Base-by-base conservation (phyloP, 2,888 invertebrate species). In the Cryptocheilus praepositus region DNA sequence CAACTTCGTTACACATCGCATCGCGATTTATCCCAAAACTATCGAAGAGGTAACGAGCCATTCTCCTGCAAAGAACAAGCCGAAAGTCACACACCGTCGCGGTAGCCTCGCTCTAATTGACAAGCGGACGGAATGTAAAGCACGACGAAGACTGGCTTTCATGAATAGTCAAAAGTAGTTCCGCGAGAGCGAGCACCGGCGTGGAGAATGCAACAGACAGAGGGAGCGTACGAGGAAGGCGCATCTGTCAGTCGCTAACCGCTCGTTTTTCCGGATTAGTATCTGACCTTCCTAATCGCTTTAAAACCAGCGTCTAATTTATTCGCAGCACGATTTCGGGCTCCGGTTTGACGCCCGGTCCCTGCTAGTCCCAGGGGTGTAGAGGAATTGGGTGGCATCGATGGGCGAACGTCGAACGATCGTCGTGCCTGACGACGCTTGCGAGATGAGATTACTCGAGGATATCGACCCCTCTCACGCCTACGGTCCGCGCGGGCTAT, bases 231-330 rank as follows among this genome's bases (percentile, higher is more conserved):
- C 45, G 8, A 16, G 28, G 55, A 55, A 44, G 46, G 64, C 64
- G 74, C 83, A 83, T 81, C 83, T 82, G 83, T 70, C 70, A 22
- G 60, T 22, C 22, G 19, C 55, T 16, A 18, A 70, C 54, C 59
- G 66, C 61, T 61, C 70, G 72, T 74, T 74, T 79, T 76, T 74
- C 70, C 74, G 74, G 82, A 81, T 83, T 82, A 79, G 70, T 79
- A 80, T 76, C 76, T 77, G 75, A 73, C 71, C 77, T 79, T 61
- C 70, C 73, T 83, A 83, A 83, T 83, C 82, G 80, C 79, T 77
- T 81, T 77, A 77, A 75, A 76, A 71, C 69, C 70, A 56, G 21
- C 61, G 64, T 46, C 64, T 80, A 79, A 81, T 81, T 81, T 79
- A 81, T 81, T 77, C 78, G 68, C 55, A 64, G 70, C 70, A 72